Base-by-base conservation (phyloP, 2,113 vertebrate genomes). In the Danionella cerebrum region DNA sequence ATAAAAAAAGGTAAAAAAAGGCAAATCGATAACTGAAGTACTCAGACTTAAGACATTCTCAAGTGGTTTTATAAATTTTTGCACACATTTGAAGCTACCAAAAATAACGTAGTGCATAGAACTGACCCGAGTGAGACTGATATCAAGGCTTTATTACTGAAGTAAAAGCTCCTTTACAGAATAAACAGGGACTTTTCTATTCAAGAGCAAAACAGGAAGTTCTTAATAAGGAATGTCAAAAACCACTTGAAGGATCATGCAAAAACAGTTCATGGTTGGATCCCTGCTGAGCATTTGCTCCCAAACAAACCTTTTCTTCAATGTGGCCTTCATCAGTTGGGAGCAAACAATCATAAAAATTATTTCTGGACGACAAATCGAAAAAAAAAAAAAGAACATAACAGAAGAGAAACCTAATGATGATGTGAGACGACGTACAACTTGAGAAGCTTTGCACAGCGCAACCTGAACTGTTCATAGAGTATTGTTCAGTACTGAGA, bases 201-300 rank as follows among this genome's bases (percentile, higher is more conserved):
- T 89, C 87, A 89, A 90, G 90, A 88, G 91, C 90, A 88, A 88
- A 89, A 73, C 62, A 66, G 90, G 88, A 91, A 91, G 89, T 87
- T 92, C 89, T 91, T 88, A 90, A 91, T 89, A 89, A 91, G 92
- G 92, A 95, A 95, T 94, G 92, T 91, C 87, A 89, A 92, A 89
- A 92, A 91, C 87, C 87, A 93, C 89, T 91, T 75, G 47, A 73
- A 89, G 86, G 84, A 88, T 92, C 91, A 93, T 93, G 91, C 89
- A 91, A 88, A 51, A 87, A 89, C 85, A 87, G 90, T 87, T 86
- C 80, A 89, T 85, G 86, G 87, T 90, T 59, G 55, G 51, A 41
- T 53, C 65, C 52, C 68, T 50, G 57, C 70, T 31, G 57, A 73
- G 38, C 45, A 31, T 45, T 73, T 53, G 42, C 70, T 70, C 70